Conservation (phyloP, 2,888 invertebrate genomes). For the Hirtodrosophila histrioides region DNA sequence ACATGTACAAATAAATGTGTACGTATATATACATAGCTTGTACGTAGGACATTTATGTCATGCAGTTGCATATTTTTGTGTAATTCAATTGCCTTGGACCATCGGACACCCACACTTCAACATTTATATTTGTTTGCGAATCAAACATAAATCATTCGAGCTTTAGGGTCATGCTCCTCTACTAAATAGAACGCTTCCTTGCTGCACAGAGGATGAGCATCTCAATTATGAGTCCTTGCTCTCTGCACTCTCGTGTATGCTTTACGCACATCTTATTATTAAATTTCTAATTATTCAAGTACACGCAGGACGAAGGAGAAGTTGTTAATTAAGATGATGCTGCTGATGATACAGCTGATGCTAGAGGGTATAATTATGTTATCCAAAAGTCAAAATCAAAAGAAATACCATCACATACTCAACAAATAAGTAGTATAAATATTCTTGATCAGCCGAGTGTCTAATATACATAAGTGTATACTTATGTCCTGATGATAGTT, state of each 20-base stretch:
- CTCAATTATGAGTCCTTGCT: conserved; percentile 17
- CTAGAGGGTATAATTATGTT: too few species aligned
- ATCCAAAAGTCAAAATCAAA: too few species aligned
- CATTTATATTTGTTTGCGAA: conserved; percentile 25
- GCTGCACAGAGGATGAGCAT: background rate
- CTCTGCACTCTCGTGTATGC: background rate
- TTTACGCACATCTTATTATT: too few species aligned
- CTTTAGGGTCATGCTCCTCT: background rate
- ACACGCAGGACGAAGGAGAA: too few species aligned
- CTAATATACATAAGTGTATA: too few species aligned
- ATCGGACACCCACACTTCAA: conserved; percentile 18
- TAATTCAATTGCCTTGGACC: conserved; percentile 47
- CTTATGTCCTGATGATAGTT: too few species aligned
- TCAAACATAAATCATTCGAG: conserved; percentile 48
- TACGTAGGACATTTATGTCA: conserved; percentile 22
- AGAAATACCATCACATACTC: too few species aligned
- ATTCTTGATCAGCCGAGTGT: too few species aligned
- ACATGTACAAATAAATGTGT: conserved; percentile 1
- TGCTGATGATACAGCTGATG: too few species aligned
- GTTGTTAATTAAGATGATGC: too few species aligned
- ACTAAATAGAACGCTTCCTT: conserved; percentile 13
- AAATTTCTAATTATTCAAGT: too few species aligned
- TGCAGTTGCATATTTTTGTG: conserved; percentile 29
- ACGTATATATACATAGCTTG: background rate
- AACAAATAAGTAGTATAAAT: too few species aligned